Base-by-base conservation (phyloP, 2,888 invertebrate species). In the Rhingia campestris region DNA sequence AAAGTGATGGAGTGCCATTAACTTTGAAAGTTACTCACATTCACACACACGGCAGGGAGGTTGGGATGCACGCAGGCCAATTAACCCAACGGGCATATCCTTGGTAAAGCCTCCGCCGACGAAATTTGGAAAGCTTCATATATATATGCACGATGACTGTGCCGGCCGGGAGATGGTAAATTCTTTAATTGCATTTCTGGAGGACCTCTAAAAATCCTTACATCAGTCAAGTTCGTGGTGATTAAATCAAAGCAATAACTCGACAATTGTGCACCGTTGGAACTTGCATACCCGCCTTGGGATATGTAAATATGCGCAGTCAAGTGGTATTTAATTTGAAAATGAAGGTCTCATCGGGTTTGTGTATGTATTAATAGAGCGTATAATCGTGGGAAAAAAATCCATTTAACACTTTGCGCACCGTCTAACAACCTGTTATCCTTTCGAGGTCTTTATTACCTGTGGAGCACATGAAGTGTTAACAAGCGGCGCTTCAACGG, bases 1-100 rank as follows among this genome's bases (percentile, higher is more conserved):
- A 84, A 84, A 84, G 84, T 84, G 84, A 84, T 84, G 80, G 84
- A 84, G 84, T 84, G 84, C 80, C 74, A 84, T 84, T 84, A 84
- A 75, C 64, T 84, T 69, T 73, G 67, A 77, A 82, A 82, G 67
- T 73, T 73, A 69, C 67, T 73, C 82, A 77, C 72, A 82, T 70
- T 76, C 58, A 56, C 76, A 61, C 63, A 73, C 70, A 4, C n/a
- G 22, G 22, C 22, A 22, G 22, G 22, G 22, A 22, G 30, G 22
- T 49, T 66, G 49, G 43, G 47, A 47, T 32, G 63, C 70, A 61
- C 63, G 22, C 64, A 58, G 73, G 69, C 69, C 80, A 80, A 84
- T 84, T 80, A 84, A 75, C 80, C 84, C 84, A 53, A 66, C 80
- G 79, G 84, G 84, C 84, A 84, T 39, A 84, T 84, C 84, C 84